Evolutionary conservation across 1,140 invertebrate species (phyloP).

Genomic region (Xylocopa sonorina): DNA sequence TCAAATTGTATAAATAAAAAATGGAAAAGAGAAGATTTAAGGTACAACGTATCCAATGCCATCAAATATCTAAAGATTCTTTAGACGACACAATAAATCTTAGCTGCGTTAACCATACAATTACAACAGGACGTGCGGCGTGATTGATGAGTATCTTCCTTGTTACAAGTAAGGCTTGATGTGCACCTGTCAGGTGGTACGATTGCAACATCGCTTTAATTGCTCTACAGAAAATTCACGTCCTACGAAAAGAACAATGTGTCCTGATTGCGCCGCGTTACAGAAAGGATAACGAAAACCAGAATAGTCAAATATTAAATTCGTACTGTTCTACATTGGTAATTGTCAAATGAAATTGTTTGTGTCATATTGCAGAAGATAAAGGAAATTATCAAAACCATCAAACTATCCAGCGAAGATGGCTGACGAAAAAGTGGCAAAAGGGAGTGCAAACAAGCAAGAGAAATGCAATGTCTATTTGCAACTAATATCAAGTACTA

Average conservation of each 20-base stretch:
- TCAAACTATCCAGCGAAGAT: neutral
- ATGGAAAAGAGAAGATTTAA: neutral
- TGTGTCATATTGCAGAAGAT: neutral
- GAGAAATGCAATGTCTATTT: neutral
- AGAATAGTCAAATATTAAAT: neutral
- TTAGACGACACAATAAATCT: neutral
- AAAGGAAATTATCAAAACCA: neutral
- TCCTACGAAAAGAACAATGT: neutral
- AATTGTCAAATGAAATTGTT: neutral
- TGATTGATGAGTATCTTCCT: neutral
- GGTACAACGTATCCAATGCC: too few species aligned
- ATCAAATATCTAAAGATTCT: neutral
- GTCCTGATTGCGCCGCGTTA: too few species aligned
- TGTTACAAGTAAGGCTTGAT: neutral
- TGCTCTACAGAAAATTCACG: neutral
- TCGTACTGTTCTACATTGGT: neutral
- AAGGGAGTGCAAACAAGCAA: too few species aligned
- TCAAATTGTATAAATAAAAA: too few species aligned
- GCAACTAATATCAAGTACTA: conserved; percentile 6
- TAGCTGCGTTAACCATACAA: neutral
- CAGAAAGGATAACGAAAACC: neutral
- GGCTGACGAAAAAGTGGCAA: neutral
- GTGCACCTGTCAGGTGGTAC: conserved; percentile 32
- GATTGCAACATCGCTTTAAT: conserved; percentile 16
- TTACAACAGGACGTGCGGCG: neutral